A percentile compares a stretch with the other conserved stretches of the same genome.
These are phyloP conservation scores for Catocala nupta DNA, from an alignment of 2,888 invertebrate species.

Conservation along the genomic window DNA sequence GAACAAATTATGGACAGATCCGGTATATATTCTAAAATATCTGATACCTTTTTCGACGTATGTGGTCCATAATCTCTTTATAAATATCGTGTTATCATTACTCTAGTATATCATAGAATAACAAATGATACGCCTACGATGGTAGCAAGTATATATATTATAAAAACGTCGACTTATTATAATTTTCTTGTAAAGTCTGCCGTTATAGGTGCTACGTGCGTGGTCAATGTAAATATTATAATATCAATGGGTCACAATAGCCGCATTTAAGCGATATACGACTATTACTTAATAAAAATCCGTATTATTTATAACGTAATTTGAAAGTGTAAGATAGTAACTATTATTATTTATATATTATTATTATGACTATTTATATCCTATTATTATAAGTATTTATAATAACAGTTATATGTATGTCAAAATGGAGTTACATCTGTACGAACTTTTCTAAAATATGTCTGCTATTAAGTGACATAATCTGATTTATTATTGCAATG, in stretches of 20 bases:
- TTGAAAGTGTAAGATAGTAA: conserved; percentile 6
- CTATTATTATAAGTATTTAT: too few species aligned
- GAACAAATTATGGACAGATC: conserved; percentile 45
- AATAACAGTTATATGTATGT: not conserved
- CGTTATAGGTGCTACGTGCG: conserved; percentile 50
- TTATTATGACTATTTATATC: too few species aligned
- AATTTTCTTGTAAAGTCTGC: conserved; percentile 70
- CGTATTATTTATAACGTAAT: conserved; percentile 31
- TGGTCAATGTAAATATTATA: conserved; percentile 46
- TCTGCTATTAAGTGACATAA: too few species aligned
- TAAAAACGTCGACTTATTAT: conserved; percentile 66
- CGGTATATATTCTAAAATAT: conserved; percentile 38
- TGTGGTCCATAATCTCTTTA: conserved; percentile 62
- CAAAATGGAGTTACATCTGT: not conserved
- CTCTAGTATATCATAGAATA: conserved; percentile 49
- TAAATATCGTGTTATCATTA: conserved; percentile 54
- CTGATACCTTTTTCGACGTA: conserved; percentile 46
- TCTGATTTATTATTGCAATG: too few species aligned
- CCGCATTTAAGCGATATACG: conserved; percentile 35
- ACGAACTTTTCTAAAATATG: too few species aligned
- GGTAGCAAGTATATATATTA: conserved; percentile 39
- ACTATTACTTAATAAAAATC: conserved; percentile 48
- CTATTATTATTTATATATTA: conserved; percentile 6
- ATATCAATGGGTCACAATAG: conserved; percentile 32
- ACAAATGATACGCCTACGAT: conserved; percentile 46